phyloP scores from a whole-genome alignment of 37 sponge, comb jelly and placozoan species.

The Oscarella lobularis region DNA sequence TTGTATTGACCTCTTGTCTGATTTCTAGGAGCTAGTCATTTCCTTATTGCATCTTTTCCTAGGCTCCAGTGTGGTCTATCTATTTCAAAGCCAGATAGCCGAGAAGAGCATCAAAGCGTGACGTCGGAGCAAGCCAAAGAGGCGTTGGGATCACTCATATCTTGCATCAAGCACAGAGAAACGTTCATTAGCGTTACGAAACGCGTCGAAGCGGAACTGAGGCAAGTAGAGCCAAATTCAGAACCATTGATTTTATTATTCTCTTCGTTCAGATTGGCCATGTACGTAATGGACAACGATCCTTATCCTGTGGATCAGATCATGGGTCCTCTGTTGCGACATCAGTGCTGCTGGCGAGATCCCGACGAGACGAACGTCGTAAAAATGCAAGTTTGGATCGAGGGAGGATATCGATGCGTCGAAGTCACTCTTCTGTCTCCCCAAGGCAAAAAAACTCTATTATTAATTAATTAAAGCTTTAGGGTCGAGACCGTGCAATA shows the following conservation, averaged over 20 bases:
- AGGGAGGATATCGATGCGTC: background rate
- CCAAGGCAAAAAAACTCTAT: no score
- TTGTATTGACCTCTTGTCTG: no score
- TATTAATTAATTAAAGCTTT: background rate
- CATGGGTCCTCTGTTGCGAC: background rate
- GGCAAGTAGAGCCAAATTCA: no score
- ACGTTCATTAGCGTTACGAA: background rate
- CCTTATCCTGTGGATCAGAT: background rate
- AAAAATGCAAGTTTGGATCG: background rate
- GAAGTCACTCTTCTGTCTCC: background rate
- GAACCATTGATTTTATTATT: no score
- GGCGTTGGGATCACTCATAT: background rate
- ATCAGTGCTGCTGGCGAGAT: background rate
- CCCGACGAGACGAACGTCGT: background rate
- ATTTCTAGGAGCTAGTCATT: no score
- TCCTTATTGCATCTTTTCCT: no score
- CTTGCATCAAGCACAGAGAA: background rate
- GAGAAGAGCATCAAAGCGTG: background rate
- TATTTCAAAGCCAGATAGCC: background rate
- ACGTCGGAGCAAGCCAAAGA: background rate
- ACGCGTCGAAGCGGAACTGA: background rate
- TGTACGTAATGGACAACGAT: constrained; percentile 3
- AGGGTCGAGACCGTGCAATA: no score
- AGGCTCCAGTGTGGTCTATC: background rate
- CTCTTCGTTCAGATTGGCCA: background rate